Conservation (phyloP, 1,140 invertebrate genomes). For the Sesamia nonagrioides region DNA sequence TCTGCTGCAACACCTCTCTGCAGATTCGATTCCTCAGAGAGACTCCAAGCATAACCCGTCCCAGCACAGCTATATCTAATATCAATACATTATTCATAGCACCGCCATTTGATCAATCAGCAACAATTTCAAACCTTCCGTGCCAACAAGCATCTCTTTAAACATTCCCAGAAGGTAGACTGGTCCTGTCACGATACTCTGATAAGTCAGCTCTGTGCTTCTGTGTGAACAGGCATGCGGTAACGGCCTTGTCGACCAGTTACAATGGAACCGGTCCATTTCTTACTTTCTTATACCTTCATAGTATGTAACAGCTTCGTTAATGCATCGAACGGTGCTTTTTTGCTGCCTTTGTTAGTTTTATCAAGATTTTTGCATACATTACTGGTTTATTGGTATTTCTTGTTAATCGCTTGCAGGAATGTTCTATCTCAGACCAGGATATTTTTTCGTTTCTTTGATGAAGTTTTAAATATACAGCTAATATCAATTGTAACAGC, state of each 20-base stretch:
- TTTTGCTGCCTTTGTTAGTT: conserved; percentile 1
- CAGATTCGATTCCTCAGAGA: too few species aligned
- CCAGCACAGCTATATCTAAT: too few species aligned
- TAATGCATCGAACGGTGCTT: neutral
- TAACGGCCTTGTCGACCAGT: conserved; percentile 38
- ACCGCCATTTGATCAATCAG: neutral
- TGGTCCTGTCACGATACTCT: conserved; percentile 7
- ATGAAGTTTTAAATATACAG: neutral
- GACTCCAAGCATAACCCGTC: too few species aligned
- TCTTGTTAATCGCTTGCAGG: neutral
- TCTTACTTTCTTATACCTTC: conserved; percentile 42
- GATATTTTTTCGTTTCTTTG: neutral
- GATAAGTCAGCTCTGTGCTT: conserved; percentile 4
- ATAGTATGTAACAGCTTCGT: neutral
- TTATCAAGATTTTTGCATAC: conserved; percentile 18
- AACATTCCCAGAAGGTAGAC: neutral
- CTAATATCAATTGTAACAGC: too few species aligned
- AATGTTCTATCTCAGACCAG: neutral
- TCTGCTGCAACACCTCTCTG: too few species aligned
- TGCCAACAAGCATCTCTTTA: neutral
- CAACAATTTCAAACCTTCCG: neutral
- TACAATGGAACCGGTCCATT: conserved; percentile 39
- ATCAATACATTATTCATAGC: neutral
- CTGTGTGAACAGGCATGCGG: conserved; percentile 32
- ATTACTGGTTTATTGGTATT: neutral